These are phyloP conservation scores for Acromyrmex charruanus DNA, from an alignment of 1,140 invertebrate genomes.

Conservation along the genomic window DNA sequence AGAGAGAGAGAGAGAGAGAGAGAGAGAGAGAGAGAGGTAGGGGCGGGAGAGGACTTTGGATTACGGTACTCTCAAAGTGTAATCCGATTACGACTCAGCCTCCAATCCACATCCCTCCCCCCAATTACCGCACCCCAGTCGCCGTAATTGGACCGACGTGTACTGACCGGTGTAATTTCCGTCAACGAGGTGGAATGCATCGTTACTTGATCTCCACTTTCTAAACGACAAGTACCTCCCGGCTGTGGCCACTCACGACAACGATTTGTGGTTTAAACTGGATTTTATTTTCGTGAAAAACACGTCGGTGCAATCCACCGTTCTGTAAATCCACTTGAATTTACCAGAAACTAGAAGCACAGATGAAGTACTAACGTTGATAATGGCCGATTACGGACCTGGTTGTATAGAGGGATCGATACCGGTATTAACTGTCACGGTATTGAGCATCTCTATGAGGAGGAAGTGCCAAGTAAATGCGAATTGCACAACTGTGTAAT, in stretches of 20 bases:
- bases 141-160: constrained; percentile 58
- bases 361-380: constrained; percentile 37
- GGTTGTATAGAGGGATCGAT: constrained; percentile 27
- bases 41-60: constrained; percentile 18
- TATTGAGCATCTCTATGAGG: constrained; percentile 24
- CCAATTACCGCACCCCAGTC: constrained; percentile 49
- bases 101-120: constrained; percentile 1
- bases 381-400: constrained; percentile 24
- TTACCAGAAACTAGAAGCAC: constrained; percentile 26
- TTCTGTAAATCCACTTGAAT: constrained; percentile 38
- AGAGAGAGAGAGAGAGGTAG: too few relatives aligned
- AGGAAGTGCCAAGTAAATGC: constrained; percentile 27
- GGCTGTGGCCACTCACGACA: not conserved
- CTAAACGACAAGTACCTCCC: constrained; percentile 15
- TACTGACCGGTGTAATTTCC: constrained; percentile 62
- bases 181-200: constrained; percentile 60
- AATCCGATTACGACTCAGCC: constrained; percentile 62
- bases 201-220: constrained; percentile 57
- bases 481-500: not conserved
- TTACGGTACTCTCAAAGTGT: constrained; percentile 61
- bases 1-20: not conserved
- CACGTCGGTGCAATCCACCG: not conserved
- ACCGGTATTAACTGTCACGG: constrained; percentile 19
- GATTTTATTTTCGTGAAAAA: constrained; percentile 45
- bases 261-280: constrained; percentile 36